phyloP scores from a whole-genome alignment of 2,888 invertebrate species.

The Calliopum simillimum region DNA sequence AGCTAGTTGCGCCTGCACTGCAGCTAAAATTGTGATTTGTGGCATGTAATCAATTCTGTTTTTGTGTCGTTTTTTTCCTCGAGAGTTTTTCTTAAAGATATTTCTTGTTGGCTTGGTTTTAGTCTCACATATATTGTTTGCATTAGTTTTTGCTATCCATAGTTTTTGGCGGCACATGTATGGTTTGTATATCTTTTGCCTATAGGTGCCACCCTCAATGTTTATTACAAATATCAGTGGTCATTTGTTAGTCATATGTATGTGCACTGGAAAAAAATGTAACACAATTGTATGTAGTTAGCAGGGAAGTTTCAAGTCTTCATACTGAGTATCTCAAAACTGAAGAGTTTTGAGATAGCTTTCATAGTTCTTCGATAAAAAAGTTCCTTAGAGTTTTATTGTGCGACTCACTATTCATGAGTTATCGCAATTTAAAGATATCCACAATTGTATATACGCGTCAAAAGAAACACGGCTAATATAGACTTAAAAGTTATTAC shows the following conservation, averaged over 20 bases:
- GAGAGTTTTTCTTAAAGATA: not conserved
- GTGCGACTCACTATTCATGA: too few relatives aligned
- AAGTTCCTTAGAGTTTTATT: too few relatives aligned
- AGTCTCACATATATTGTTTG: conserved; percentile 8
- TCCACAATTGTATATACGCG: too few relatives aligned
- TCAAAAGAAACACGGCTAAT: too few relatives aligned
- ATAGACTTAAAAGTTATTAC: too few relatives aligned
- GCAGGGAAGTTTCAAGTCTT: too few relatives aligned
- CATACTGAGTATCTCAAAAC: too few relatives aligned
- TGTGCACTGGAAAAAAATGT: not conserved
- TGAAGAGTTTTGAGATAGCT: too few relatives aligned
- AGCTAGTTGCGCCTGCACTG: not conserved
- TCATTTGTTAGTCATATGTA: conserved; percentile 10
- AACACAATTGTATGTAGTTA: too few relatives aligned
- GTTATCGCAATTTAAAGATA: too few relatives aligned
- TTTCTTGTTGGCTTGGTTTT: not conserved
- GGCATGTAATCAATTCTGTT: conserved; percentile 36
- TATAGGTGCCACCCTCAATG: conserved; percentile 38
- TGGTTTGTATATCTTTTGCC: conserved; percentile 23
- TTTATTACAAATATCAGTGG: conserved; percentile 29
- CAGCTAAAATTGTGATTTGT: conserved; percentile 38
- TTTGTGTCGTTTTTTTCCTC: conserved; percentile 9
- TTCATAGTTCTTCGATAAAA: too few relatives aligned
- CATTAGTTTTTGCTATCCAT: conserved; percentile 9
- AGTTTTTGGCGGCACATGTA: conserved; percentile 24